phyloP scores from a whole-genome alignment of 1,140 invertebrate species.

The Lucilia cuprina region DNA sequence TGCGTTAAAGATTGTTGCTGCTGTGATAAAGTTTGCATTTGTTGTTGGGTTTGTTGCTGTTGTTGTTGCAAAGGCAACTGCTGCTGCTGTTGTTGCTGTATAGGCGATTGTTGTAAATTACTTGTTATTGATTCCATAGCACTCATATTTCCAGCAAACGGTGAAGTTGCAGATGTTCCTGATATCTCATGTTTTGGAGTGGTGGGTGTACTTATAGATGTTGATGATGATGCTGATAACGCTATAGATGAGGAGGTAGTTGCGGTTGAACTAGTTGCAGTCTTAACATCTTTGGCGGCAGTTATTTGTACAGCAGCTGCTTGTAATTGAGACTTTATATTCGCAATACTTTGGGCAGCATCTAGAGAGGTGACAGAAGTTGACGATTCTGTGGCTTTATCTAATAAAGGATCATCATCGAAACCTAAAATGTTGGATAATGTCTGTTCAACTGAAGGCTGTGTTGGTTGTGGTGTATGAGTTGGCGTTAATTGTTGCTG shows the following conservation, averaged over 20 bases:
- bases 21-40: slow-evolving; percentile 45
- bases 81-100: slow-evolving; percentile 37
- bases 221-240: background rate
- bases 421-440: slow-evolving; percentile 59
- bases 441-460: slow-evolving; percentile 36
- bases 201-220: background rate
- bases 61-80: slow-evolving; percentile 19
- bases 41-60: slow-evolving; percentile 34
- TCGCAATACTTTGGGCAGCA: slow-evolving; percentile 53
- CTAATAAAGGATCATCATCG: slow-evolving; percentile 40
- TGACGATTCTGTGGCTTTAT: slow-evolving; percentile 6
- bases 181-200: slow-evolving; percentile 15
- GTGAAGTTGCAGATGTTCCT: slow-evolving; percentile 31
- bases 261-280: background rate
- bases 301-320: slow-evolving; percentile 46
- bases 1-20: slow-evolving; percentile 39
- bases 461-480: background rate
- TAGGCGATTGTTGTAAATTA: slow-evolving; percentile 39
- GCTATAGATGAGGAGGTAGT: slow-evolving; percentile 4
- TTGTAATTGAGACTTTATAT: slow-evolving; percentile 55
- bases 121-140: slow-evolving; percentile 15
- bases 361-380: slow-evolving; percentile 20
- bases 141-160: background rate
- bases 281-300: slow-evolving; percentile 15
- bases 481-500: background rate